Conservation (phyloP, 92 coral and sea anemone genomes). For the Bergia sp. region DNA sequence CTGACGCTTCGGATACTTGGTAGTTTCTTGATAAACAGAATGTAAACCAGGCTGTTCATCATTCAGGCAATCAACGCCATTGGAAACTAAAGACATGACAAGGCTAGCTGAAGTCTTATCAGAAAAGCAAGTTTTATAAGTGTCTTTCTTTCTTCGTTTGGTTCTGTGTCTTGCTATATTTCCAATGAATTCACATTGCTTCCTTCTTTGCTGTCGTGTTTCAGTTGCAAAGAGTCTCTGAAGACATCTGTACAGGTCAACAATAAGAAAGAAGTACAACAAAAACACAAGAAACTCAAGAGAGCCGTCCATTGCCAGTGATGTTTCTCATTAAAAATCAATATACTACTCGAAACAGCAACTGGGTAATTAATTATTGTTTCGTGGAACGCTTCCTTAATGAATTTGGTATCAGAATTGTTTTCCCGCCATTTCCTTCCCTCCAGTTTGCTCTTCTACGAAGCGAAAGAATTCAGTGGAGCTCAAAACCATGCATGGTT, state of each 20-base stretch:
- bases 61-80: not conserved
- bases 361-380: not conserved
- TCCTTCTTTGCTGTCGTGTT: not conserved
- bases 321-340: not conserved
- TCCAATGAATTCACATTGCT: not conserved
- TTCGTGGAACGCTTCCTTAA: not conserved
- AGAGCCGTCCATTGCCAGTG: not conserved
- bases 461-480: too few species aligned
- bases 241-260: constrained; percentile 6
- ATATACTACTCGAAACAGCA: not conserved
- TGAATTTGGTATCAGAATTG: too few species aligned
- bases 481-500: not conserved
- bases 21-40: not conserved
- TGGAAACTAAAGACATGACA: not conserved
- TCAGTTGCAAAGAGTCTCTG: not conserved
- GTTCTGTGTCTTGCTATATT: not conserved
- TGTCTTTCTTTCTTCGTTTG: not conserved
- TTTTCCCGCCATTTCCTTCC: not conserved
- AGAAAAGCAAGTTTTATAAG: not conserved
- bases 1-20: not conserved
- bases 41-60: not conserved
- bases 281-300: constrained; percentile 12
- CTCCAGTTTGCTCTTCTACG: too few species aligned
- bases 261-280: not conserved
- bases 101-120: not conserved